Conservation (phyloP, 2,113 vertebrate species). For the Sula dactylatra region DNA sequence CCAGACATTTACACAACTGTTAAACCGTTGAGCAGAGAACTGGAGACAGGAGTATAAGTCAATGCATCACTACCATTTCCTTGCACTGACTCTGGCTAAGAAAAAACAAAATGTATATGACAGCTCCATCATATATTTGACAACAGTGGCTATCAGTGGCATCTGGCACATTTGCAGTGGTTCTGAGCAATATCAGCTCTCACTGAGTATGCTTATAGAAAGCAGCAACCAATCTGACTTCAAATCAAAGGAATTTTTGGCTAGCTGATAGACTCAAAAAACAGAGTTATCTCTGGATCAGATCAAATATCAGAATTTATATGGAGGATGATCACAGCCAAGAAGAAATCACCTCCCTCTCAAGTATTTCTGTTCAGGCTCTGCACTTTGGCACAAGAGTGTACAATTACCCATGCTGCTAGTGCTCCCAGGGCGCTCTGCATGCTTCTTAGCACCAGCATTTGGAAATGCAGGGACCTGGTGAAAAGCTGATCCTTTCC, state of each 20-base stretch:
- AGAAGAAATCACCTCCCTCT: neutral
- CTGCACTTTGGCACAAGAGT: neutral
- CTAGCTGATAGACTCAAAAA: neutral
- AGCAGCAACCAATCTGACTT: neutral
- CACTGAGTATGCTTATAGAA: neutral
- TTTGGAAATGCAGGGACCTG: neutral
- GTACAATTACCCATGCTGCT: neutral
- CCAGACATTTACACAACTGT: neutral
- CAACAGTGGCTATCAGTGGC: neutral
- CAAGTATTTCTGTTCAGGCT: neutral
- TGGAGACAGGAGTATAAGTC: neutral
- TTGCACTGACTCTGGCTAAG: neutral
- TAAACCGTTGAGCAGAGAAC: neutral
- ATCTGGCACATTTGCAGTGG: neutral
- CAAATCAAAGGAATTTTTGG: neutral
- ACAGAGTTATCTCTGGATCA: neutral
- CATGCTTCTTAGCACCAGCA: neutral
- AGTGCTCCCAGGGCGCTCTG: accelerated
- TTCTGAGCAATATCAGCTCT: neutral
- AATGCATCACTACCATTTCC: neutral
- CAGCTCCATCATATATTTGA: neutral
- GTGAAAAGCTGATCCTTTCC: neutral
- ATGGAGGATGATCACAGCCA: neutral
- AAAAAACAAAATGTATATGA: neutral
- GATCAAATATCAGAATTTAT: neutral